These are phyloP conservation scores for Aldabrachelys gigantea DNA, from an alignment of 2,113 vertebrate species.

Conservation along the genomic window DNA sequence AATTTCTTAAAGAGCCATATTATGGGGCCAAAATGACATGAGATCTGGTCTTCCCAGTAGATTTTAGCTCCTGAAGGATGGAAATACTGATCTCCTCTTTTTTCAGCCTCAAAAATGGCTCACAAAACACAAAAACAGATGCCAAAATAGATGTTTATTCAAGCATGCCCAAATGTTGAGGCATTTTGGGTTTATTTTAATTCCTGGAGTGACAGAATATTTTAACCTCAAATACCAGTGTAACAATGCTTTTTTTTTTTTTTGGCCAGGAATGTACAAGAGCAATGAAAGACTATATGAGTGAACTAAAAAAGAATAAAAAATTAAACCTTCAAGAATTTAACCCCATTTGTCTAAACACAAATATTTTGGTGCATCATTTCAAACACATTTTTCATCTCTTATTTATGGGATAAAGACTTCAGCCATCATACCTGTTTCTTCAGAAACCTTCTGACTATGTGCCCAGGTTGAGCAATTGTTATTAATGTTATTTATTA, in stretches of 20 bases:
- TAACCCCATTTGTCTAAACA: conserved; percentile 9
- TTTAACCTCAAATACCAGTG: not conserved
- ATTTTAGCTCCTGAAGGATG: fast-evolving
- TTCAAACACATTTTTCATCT: not conserved
- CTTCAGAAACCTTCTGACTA: not conserved
- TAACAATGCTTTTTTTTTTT: not conserved
- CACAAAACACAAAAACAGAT: conserved; percentile 41
- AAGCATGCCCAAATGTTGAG: conserved; percentile 32
- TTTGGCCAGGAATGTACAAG: not conserved
- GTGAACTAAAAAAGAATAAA: not conserved
- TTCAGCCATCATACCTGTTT: not conserved
- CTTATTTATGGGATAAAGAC: not conserved
- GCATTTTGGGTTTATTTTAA: conserved; percentile 15
- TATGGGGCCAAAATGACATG: not conserved
- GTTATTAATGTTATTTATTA: conserved; percentile 11
- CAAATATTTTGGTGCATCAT: conserved; percentile 1
- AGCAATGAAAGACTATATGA: not conserved
- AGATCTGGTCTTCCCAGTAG: not conserved
- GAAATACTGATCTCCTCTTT: conserved; percentile 33
- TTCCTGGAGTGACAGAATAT: conserved; percentile 21
- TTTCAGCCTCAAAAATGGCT: conserved; percentile 16
- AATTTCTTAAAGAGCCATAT: not conserved
- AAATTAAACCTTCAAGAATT: not conserved
- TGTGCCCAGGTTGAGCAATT: conserved; percentile 5
- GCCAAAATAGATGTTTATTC: conserved; percentile 39